phyloP scores from a whole-genome alignment of 2,797 vertebrate species.

The Sus cebifrons region DNA sequence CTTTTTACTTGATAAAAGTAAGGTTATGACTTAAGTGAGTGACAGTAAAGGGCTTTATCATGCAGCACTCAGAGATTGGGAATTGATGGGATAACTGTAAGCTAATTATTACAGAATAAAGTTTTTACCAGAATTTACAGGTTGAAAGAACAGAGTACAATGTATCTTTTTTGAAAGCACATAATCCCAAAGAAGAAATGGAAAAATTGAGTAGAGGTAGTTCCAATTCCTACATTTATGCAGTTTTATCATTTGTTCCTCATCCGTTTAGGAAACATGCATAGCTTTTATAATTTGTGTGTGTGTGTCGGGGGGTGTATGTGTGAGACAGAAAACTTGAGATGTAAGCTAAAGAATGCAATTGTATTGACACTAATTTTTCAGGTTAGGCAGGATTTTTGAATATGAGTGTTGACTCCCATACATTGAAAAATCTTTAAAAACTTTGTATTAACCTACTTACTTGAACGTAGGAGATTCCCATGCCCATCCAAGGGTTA shows the following conservation, averaged over 20 bases:
- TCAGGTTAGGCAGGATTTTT: not conserved
- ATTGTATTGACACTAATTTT: not conserved
- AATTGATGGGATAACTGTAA: not conserved
- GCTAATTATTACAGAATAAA: not conserved
- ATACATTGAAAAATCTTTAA: not conserved
- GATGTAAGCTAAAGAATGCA: not conserved
- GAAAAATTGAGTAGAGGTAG: not conserved
- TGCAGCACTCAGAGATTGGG: not conserved
- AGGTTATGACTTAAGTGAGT: not conserved
- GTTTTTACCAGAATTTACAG: not conserved
- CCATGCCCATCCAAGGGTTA: not conserved
- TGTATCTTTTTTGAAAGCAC: not conserved
- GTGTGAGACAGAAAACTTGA: not conserved
- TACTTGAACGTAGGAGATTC: not conserved
- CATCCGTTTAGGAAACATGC: not conserved
- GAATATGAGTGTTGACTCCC: not conserved
- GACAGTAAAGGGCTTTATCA: not conserved
- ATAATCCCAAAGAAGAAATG: not conserved
- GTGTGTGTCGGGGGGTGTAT: too few relatives aligned
- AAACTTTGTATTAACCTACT: conserved; percentile 1
- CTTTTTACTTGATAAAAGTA: not conserved
- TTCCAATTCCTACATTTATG: not conserved
- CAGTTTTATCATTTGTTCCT: not conserved
- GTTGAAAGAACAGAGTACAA: not conserved
- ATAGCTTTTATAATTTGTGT: not conserved